phyloP scores from a whole-genome alignment of 2,888 invertebrate species.

The Dendrolimus pini region DNA sequence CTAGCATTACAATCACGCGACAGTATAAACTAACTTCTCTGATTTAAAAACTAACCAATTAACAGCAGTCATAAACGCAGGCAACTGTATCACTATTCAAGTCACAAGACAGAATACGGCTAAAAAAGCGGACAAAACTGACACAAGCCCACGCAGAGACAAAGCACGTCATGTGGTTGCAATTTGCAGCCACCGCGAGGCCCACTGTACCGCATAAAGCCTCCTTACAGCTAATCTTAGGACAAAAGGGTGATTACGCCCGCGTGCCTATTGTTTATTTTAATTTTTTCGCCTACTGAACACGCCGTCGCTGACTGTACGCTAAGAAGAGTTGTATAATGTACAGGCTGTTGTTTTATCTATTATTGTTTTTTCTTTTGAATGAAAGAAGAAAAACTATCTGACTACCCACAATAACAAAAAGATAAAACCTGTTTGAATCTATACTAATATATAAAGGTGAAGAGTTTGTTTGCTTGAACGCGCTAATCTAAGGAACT shows the following conservation, averaged over 20 bases:
- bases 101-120: background rate
- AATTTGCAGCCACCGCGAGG: background rate
- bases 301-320: conserved; percentile 33
- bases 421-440: no score
- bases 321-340: conserved; percentile 29
- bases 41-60: no score
- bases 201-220: conserved; percentile 23
- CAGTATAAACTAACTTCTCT: no score
- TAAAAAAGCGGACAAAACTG: background rate
- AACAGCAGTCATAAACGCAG: no score
- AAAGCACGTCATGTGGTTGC: background rate
- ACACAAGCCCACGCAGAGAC: background rate
- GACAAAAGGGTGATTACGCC: conserved; percentile 72
- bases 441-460: no score
- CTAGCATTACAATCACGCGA: no score
- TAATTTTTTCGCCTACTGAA: conserved; percentile 66
- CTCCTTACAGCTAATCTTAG: conserved; percentile 74
- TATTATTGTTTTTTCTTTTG: background rate
- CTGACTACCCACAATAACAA: no score
- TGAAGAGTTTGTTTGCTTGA: no score
- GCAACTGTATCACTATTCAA: background rate
- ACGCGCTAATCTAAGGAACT: no score
- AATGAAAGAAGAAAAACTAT: no score
- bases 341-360: conserved; percentile 30
- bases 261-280: conserved; percentile 66